Evolutionary conservation across 1,140 invertebrate genomes (phyloP), one percentile per base, ranked within the genome.

Genomic region (Drosophila trapezifrons): DNA sequence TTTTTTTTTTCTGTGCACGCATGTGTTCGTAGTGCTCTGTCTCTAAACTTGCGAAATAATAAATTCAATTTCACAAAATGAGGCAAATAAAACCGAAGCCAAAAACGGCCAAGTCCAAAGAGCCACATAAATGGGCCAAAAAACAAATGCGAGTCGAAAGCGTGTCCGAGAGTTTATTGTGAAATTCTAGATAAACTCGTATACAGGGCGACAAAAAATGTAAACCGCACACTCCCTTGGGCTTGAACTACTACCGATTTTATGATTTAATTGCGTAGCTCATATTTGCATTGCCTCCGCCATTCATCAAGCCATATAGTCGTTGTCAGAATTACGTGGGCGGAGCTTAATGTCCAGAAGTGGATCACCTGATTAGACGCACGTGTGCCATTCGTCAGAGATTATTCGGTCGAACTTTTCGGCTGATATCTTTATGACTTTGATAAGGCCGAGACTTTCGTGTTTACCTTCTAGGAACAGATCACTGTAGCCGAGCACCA

Each of bases 21-120:
- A 35, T 71, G 45, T 59, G 63, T 64, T 25, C 43, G 47, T 38
- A 17, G 77, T 59, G 55, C 37, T 62, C 38, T 71, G 29, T 52
- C 54, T 70, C 54, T 46, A 56, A 63, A 74, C 74, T 86, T 87
- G 83, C 76, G 82, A 87, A 86, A 86, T 86, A 72, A 87, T 86
- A 87, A 86, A 79, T 87, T 79, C 76, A 86, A 87, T 86, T 86
- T 86, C 83, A 86, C 82, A 87, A 87, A 71, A 78, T 65, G 46
- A 75, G 56, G 40, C 47, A 85, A 76, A 52, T 18, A 67, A 62
- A 69, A 38, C 55, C 35, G 29, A 52, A 82, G 13, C 45, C 63
- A 60, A 66, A 70, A 59, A 63, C 54, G 78, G 57, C 64, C 73
- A 74, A 73, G 40, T 49, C 59, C 78, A 57, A 79, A 59, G 45